Base-by-base conservation (phyloP, 2,113 vertebrate species). In the Rhynchopsitta pachyrhyncha region DNA sequence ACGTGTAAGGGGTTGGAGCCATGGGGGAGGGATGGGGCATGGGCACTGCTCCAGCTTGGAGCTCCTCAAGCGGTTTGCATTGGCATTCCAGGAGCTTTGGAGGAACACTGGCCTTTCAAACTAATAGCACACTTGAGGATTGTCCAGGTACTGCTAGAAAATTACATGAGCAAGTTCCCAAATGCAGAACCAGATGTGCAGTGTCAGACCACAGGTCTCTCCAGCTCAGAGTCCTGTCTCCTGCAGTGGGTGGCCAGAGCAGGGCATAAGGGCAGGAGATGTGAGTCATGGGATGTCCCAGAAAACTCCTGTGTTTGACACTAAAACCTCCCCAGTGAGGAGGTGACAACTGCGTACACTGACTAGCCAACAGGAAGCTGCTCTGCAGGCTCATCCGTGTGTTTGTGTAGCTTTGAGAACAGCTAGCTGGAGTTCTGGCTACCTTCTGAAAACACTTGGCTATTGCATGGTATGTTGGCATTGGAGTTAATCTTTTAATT, bases 131-230 rank as follows among this genome's bases (percentile, higher is more conserved):
- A 2, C 86, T 93, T 94, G 96, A 91, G 76, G 68, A 77, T 95
- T 92, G 94, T 93, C 96, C 94, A 92, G 86, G 96, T 95, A 95
- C 80, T 90, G 88, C 83, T 91, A 92, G 81, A 95, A 93, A 96
- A 82, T 83, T 86, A 89, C 12, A 18, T 70, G 92, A 92, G 77
- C 50, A 10, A 2, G 3, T 55, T 92, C 86, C 68, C 75, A 77
- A 92, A 88, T 53, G n/a, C 77, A 80, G 93, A 94, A 94, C 76
- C 91, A 94, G 85, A 94, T 76, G 90, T 95, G 75, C 78, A 3
- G 85, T 66, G 88, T 87, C 67, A 79, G 63, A 90, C 88, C 67
- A 28, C 63, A 78, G 69, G 62, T 85, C 82, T 80, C 52, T 85
- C 29, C 2, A 47, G 69, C 20, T 70, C 47, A 44, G 62, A 2